phyloP scores from a whole-genome alignment of 2,888 invertebrate genomes.

The Parnassius glacialis region DNA sequence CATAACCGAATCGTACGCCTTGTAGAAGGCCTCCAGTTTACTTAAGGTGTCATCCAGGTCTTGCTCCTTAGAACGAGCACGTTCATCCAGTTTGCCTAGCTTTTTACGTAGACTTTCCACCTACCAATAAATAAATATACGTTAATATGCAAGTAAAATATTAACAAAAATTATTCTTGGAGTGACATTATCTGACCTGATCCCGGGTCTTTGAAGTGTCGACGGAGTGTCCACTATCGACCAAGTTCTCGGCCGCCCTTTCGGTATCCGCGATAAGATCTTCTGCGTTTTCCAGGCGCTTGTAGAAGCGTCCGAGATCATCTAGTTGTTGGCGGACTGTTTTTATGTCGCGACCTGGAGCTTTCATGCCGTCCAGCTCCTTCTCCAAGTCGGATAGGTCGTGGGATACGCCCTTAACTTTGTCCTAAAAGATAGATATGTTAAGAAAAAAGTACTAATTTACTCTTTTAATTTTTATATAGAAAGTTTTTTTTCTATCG shows the following conservation, averaged over 20 bases:
- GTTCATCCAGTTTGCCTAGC: conserved; percentile 89
- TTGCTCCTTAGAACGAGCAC: conserved; percentile 88
- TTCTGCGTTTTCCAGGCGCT: conserved; percentile 84
- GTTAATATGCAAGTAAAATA: neutral
- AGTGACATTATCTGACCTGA: conserved; percentile 76
- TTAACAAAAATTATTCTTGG: neutral
- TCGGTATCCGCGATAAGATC: conserved; percentile 86
- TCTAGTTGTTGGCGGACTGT: conserved; percentile 91
- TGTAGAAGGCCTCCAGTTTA: conserved; percentile 92
- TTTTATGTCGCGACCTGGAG: conserved; percentile 93
- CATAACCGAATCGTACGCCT: conserved; percentile 86
- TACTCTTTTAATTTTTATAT: no score
- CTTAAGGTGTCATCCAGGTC: conserved; percentile 88
- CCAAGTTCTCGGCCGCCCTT: conserved; percentile 87
- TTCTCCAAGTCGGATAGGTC: conserved; percentile 90
- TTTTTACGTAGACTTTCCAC: conserved; percentile 89
- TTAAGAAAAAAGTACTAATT: neutral
- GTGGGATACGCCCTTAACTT: conserved; percentile 88
- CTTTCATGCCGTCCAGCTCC: conserved; percentile 91
- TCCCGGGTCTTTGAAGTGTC: conserved; percentile 91
- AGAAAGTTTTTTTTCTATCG: no score
- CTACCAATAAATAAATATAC: conserved; percentile 36
- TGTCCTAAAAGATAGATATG: conserved; percentile 76
- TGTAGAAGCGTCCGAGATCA: conserved; percentile 85
- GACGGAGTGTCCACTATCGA: conserved; percentile 91